Evolutionary conservation across 2,113 vertebrate genomes (phyloP).

Genomic region (Saguinus midas): DNA sequence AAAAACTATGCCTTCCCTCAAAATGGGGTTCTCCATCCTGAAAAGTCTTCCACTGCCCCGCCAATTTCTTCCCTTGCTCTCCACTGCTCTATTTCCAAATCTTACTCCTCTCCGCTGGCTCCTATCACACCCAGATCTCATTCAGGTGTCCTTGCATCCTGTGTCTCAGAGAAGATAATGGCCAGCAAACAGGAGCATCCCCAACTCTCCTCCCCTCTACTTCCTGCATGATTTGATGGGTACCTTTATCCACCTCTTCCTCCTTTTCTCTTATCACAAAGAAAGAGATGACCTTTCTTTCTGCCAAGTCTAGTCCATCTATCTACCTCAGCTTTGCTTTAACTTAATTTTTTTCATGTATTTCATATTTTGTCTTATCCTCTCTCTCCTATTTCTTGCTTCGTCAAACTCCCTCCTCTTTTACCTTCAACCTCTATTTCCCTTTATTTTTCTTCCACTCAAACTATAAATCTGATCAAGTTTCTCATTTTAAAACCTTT

Average conservation of each 20-base stretch:
- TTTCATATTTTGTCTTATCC: too few species aligned
- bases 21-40: neutral
- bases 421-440: neutral
- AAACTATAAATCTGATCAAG: neutral
- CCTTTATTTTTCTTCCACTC: neutral
- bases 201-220: neutral
- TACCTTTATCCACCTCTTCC: neutral
- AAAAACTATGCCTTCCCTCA: neutral
- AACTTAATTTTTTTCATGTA: neutral
- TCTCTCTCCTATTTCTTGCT: neutral
- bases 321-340: neutral
- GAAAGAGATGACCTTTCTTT: neutral
- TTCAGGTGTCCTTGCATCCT: neutral
- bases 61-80: neutral
- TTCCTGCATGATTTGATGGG: neutral
- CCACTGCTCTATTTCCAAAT: neutral
- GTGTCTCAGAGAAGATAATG: neutral
- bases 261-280: neutral
- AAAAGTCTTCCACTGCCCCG: neutral
- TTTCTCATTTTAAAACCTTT: neutral
- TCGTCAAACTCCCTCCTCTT: neutral
- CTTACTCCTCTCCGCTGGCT: neutral
- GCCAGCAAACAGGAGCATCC: neutral
- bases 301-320: neutral
- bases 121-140: neutral